These are phyloP conservation scores for Takifugu ocellatus DNA, from an alignment of 2,797 vertebrate species.

Conservation along the genomic window DNA sequence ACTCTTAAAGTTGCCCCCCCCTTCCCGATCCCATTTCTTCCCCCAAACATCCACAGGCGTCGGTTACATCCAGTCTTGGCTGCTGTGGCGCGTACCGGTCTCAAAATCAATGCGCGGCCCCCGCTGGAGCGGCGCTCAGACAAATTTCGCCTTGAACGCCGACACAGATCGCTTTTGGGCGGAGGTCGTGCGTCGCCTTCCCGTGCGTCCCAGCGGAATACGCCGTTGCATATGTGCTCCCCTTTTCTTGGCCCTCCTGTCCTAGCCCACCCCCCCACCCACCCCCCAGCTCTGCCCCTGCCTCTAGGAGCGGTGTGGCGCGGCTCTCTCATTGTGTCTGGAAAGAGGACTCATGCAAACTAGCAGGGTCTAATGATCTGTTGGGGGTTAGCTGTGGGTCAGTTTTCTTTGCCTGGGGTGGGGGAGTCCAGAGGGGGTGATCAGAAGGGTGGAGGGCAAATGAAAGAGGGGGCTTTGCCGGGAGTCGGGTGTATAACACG, in stretches of 20 bases:
- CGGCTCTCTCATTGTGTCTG: conserved; percentile 56
- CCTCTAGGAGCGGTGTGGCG: conserved; percentile 15
- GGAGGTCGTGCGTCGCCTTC: conserved; percentile 45
- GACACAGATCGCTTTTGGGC: conserved; percentile 51
- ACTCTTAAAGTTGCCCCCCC: conserved; percentile 33
- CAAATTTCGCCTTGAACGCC: conserved; percentile 53
- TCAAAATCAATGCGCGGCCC: conserved; percentile 58
- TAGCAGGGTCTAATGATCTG: conserved; percentile 43
- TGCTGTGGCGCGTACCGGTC: conserved; percentile 33
- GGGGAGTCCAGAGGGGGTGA: not conserved
- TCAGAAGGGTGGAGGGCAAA: conserved; percentile 35
- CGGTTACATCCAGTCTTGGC: conserved; percentile 27
- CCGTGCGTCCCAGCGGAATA: conserved; percentile 40
- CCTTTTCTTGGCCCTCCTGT: conserved; percentile 47
- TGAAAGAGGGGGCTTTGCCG: conserved; percentile 19
- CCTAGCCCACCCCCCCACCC: conserved; percentile 6
- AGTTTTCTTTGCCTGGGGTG: conserved; percentile 31
- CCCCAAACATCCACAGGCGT: conserved; percentile 20
- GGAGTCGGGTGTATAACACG: conserved; percentile 8
- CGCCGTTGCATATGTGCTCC: conserved; percentile 45
- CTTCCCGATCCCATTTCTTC: conserved; percentile 20
- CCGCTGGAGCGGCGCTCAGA: conserved; percentile 48
- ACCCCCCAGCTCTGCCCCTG: conserved; percentile 19
- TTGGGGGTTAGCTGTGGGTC: conserved; percentile 57
- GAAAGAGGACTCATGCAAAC: conserved; percentile 58